phyloP scores from a whole-genome alignment of 1,140 invertebrate genomes.

The Drosophila tristis region DNA sequence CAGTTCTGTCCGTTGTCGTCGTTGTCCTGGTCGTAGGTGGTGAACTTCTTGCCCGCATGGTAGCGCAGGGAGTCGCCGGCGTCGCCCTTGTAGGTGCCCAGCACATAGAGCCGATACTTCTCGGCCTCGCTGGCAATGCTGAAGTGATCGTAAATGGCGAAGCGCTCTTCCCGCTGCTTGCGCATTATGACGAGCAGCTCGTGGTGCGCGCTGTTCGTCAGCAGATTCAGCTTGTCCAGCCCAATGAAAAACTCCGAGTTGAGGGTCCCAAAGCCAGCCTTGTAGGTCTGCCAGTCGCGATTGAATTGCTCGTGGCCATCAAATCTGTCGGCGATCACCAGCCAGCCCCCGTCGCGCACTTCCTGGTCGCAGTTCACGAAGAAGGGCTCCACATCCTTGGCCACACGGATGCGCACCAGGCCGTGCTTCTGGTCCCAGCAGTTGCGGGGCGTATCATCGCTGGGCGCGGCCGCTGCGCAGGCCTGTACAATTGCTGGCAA shows the following conservation, averaged over 20 bases:
- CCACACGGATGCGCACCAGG: slow-evolving; percentile 38
- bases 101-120: slow-evolving; percentile 87
- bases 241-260: slow-evolving; percentile 88
- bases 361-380: slow-evolving; percentile 87
- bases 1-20: slow-evolving; percentile 89
- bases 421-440: slow-evolving; percentile 59
- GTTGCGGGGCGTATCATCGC: slow-evolving; percentile 41
- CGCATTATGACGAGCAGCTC: slow-evolving; percentile 88
- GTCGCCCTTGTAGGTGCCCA: slow-evolving; percentile 88
- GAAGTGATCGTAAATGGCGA: slow-evolving; percentile 88
- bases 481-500: background rate
- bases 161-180: slow-evolving; percentile 85
- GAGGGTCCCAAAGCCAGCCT: slow-evolving; percentile 87
- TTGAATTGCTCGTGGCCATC: slow-evolving; percentile 88
- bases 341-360: slow-evolving; percentile 86
- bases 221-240: slow-evolving; percentile 86
- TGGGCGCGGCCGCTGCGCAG: background rate
- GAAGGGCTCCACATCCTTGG: slow-evolving; percentile 84
- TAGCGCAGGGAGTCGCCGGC: slow-evolving; percentile 88
- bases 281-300: slow-evolving; percentile 87
- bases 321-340: slow-evolving; percentile 87
- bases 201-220: slow-evolving; percentile 86
- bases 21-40: slow-evolving; percentile 89
- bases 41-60: slow-evolving; percentile 90
- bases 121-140: slow-evolving; percentile 87